Conservation (phyloP, 1,140 invertebrate species). For the Bombus fervidus region DNA sequence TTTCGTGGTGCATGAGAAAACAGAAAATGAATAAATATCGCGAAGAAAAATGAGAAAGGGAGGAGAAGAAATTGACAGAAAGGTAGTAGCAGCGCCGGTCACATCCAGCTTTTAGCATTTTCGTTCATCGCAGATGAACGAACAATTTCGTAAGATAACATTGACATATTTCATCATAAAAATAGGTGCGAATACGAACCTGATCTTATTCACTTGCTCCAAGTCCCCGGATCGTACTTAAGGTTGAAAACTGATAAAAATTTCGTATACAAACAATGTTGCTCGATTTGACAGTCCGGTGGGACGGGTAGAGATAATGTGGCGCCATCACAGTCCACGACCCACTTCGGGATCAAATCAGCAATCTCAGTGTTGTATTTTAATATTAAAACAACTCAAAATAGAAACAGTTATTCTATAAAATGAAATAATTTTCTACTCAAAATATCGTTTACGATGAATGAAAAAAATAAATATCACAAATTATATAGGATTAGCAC, state of each 20-base stretch:
- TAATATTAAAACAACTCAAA: not conserved
- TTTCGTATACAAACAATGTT: constrained; percentile 76
- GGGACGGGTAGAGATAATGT: constrained; percentile 48
- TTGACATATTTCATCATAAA: not conserved
- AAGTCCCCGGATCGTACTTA: constrained; percentile 15
- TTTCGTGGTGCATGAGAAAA: too few relatives aligned
- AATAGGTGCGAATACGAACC: constrained; percentile 55
- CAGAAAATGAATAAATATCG: too few relatives aligned
- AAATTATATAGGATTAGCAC: not conserved
- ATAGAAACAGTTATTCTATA: not conserved
- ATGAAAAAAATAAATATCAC: not conserved
- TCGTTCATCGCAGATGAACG: not conserved
- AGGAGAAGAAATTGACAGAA: constrained; percentile 43
- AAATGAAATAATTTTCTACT: not conserved
- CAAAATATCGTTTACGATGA: not conserved
- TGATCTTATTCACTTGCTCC: constrained; percentile 44
- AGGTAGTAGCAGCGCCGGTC: constrained; percentile 53
- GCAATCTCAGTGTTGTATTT: constrained; percentile 24
- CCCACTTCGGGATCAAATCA: constrained; percentile 49
- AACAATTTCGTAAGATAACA: not conserved
- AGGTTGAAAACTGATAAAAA: constrained; percentile 65
- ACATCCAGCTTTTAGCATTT: constrained; percentile 20
- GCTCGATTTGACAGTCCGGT: constrained; percentile 71
- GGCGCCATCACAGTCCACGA: constrained; percentile 33
- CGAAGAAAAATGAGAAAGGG: constrained; percentile 18